Conservation (phyloP, 2,113 vertebrate species). For the Jacana jacana region DNA sequence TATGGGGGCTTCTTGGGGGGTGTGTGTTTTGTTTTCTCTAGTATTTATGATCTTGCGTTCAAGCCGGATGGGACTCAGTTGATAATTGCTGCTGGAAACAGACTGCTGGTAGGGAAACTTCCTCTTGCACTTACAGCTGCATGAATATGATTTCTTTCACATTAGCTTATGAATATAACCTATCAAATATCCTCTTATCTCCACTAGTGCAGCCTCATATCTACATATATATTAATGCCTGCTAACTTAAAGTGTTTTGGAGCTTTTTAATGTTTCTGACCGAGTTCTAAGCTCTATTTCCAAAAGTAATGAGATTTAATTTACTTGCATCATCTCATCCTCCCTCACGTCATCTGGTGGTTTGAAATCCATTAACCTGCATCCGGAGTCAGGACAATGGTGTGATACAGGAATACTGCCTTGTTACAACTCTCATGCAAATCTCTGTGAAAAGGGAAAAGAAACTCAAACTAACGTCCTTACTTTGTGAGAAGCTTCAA, state of each 20-base stretch:
- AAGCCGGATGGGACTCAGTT: constrained; percentile 96
- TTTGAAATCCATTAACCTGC: not conserved
- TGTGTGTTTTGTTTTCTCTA: constrained; percentile 46
- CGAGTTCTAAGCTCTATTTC: not conserved
- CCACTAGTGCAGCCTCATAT: not conserved
- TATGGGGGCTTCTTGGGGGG: fast-evolving
- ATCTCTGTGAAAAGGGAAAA: not conserved
- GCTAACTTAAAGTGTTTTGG: not conserved
- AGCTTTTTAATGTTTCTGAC: not conserved
- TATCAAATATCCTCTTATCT: not conserved
- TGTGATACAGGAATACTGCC: fast-evolving
- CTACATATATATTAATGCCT: not conserved
- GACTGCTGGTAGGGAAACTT: constrained; percentile 85
- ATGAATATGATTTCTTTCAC: not conserved
- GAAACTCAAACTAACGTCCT: fast-evolving
- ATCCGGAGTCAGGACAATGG: not conserved
- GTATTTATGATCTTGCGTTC: constrained; percentile 95
- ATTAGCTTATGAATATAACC: not conserved
- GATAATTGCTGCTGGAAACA: constrained; percentile 92
- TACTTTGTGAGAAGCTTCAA: not conserved
- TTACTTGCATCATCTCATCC: not conserved
- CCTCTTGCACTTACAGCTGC: not conserved
- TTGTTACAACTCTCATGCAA: not conserved
- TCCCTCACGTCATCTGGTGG: fast-evolving
- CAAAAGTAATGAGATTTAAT: not conserved